Base-by-base conservation (phyloP, 1,140 invertebrate genomes). In the Microplitis mediator region DNA sequence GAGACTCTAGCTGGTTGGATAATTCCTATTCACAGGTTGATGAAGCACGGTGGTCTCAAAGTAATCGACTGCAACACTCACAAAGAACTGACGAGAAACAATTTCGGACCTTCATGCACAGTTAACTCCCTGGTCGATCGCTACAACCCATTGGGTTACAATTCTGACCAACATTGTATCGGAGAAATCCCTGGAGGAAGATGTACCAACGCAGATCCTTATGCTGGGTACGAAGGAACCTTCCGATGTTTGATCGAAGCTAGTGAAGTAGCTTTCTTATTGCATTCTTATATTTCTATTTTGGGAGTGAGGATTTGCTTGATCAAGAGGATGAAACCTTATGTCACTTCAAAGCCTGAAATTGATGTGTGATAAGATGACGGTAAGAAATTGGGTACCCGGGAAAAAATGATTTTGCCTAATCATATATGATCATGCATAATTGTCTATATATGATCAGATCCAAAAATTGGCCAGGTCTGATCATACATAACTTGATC, bases 21-120 rank as follows among this genome's bases (percentile, higher is more conserved):
- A 70, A 91, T 97, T 79, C 97, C 97, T 5, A 91, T 98, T 76
- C 89, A 96, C 82, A 91, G 88, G 92, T 83, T 98, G 31, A 95
- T 98, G 90, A 90, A 91, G 80, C 85, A 92, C 72, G 93, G 93
- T 32, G 92, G 91, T 39, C 90, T 97, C 87, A 91, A 95, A 81
- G 90, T 96, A 50, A 91, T 94, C 35, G 95, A 97, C 82, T 99
- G 97, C 80, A 99, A 99, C 79, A 98, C 98, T 87, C 94, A 98
- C 82, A 95, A 99, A 0, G 97, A 98, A 85, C 94, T 95, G 3
- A 93, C 96, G 0, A 94, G 94, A 8, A 91, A 93, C 73, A 98
- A 92, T 82, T 99, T 99, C 84, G 93, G 94, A 4, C 90, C 91
- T 62, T 97, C 96, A 63, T 99, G 97, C 88, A 95, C 97, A 16